Evolutionary conservation across 2,113 vertebrate species (phyloP).

Genomic region (Cacatua alba): DNA sequence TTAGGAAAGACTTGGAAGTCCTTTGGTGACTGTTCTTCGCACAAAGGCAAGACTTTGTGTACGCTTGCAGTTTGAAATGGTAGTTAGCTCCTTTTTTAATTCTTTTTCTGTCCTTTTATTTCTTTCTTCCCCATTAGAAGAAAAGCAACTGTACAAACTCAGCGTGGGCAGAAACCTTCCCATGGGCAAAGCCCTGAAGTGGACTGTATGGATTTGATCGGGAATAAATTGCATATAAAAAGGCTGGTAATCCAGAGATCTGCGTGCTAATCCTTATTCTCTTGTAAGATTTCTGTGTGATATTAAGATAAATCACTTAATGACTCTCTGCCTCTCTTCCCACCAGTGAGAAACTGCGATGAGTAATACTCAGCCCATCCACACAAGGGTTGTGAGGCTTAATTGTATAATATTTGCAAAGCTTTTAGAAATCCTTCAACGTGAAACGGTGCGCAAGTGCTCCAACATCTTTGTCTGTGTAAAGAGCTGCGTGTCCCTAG

Average conservation of each 20-base stretch:
- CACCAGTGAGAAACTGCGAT: not conserved
- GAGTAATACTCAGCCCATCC: not conserved
- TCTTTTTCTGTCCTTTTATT: too few species aligned
- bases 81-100: not conserved
- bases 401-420: not conserved
- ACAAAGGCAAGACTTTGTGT: not conserved
- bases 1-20: not conserved
- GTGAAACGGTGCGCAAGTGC: not conserved
- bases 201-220: not conserved
- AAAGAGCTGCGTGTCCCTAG: not conserved
- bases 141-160: not conserved
- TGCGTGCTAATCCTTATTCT: conserved; percentile 19
- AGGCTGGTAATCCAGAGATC: not conserved
- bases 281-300: not conserved
- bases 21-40: not conserved
- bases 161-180: not conserved
- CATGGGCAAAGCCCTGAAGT: not conserved
- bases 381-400: not conserved
- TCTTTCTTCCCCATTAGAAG: not conserved
- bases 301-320: not conserved
- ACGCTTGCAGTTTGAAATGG: not conserved
- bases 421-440: not conserved
- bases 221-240: not conserved
- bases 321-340: not conserved
- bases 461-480: not conserved